Base-by-base conservation (phyloP, 2,113 vertebrate genomes). In the Zeus faber region DNA sequence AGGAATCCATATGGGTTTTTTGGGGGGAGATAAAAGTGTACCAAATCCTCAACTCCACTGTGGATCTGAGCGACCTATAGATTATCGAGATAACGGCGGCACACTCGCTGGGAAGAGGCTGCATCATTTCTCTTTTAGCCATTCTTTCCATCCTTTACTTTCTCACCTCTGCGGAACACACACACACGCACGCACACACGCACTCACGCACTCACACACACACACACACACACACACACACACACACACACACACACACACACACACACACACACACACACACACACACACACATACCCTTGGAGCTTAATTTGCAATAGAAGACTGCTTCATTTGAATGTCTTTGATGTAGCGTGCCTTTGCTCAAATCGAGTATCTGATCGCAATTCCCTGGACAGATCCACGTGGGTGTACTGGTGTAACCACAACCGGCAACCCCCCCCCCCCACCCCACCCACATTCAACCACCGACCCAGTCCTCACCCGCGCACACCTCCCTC, bases 251-350 rank as follows among this genome's bases (percentile, higher is more conserved):
- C 37, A 25, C 25, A 43, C 45, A 23, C 1, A 25, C 51, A 35
- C 31, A 17, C 51, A 25, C 20, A 25, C 21, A 18, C 21, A 25
- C 31, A 37, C 21, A 24, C 49, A 23, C 27, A 37, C 43, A 17
- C 27, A 24, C 24, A 11, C 33, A 20, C 62, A 49, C 52, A 41
- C 55, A 18, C 76, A 62, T 70, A 59, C 69, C 70, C 78, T 79
- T 60, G 65, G 75, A 83, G 81, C 74, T 77, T 84, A 77, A 82
- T 83, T 80, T 81, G 74, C 76, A 81, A 79, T 65, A 75, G 74
- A 79, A 70, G 75, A 83, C 77, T 71, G 68, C 77, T 81, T 84
- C 55, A 85, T 86, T 88, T 88, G 77, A 86, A 87, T 84, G 77
- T 62, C 81, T 89, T 88, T 88, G 84, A 86, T 88, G 83, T 86